Conservation (phyloP, 2,797 vertebrate species). For the Coranthus polyacanthus region DNA sequence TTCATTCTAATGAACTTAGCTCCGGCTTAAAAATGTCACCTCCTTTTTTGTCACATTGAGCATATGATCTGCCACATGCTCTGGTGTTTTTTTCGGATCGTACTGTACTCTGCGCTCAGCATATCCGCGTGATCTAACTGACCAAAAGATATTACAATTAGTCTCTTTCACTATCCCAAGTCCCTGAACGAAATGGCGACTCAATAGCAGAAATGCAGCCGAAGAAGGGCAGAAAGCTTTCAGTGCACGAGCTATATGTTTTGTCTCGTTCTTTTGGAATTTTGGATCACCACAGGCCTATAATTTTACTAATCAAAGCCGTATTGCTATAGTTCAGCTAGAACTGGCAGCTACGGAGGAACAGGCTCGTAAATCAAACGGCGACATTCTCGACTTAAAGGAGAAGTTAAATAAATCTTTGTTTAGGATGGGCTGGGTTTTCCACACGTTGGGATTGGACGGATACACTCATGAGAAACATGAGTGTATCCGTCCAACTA, state of each 20-base stretch:
- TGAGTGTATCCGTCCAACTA: slow-evolving; percentile 4
- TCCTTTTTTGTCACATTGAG: too few species aligned
- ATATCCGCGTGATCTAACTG: too few species aligned
- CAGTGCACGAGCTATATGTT: slow-evolving; percentile 41
- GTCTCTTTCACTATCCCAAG: too few species aligned
- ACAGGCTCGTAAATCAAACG: slow-evolving; percentile 57
- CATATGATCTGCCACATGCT: too few species aligned
- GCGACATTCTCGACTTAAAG: slow-evolving; percentile 31
- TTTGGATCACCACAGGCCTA: slow-evolving; percentile 50
- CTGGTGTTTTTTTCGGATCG: too few species aligned
- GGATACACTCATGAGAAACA: slow-evolving; percentile 42
- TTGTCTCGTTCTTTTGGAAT: slow-evolving; percentile 47
- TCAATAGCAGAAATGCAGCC: slow-evolving; percentile 4
- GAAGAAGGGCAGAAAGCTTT: slow-evolving; percentile 15
- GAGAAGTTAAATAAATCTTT: slow-evolving; percentile 62
- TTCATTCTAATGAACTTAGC: too few species aligned
- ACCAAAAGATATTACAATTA: too few species aligned
- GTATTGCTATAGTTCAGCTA: slow-evolving; percentile 39
- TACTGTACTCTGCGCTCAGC: too few species aligned
- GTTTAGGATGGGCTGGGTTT: slow-evolving; percentile 59
- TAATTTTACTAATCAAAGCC: slow-evolving; percentile 75
- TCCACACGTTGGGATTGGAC: slow-evolving; percentile 47
- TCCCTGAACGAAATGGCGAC: background rate
- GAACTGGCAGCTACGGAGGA: slow-evolving; percentile 53
- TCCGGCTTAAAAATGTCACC: too few species aligned